Evolutionary conservation across 2,113 vertebrate species (phyloP).

Genomic region (Etheostoma cragini): DNA sequence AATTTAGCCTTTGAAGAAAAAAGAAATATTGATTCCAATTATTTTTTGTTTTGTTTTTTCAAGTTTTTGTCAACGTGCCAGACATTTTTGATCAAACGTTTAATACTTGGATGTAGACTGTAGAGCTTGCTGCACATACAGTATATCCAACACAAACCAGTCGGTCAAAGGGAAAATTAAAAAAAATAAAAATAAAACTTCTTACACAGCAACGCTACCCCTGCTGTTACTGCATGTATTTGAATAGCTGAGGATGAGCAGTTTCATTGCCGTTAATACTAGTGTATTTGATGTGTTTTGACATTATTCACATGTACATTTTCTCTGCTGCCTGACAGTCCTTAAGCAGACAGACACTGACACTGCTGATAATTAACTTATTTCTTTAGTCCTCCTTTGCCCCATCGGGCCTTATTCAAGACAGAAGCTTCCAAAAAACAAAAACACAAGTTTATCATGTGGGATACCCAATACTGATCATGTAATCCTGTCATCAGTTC

Average conservation of each 20-base stretch:
- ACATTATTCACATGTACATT: background rate
- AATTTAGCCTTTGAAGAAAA: constrained; percentile 28
- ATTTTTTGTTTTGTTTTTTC: constrained; percentile 6
- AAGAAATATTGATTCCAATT: background rate
- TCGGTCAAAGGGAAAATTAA: background rate
- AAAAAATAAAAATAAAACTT: background rate
- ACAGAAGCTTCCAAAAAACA: background rate
- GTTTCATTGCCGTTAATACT: background rate
- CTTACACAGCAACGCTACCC: background rate
- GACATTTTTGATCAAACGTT: constrained; percentile 26
- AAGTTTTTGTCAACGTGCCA: constrained; percentile 19
- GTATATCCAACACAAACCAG: background rate
- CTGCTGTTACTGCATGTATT: background rate
- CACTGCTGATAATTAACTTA: background rate
- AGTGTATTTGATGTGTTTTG: constrained; percentile 4
- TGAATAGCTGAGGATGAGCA: background rate
- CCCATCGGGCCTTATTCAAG: background rate
- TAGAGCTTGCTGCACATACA: background rate
- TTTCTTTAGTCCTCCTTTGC: background rate
- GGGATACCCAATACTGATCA: background rate
- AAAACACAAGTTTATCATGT: background rate
- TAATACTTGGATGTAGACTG: constrained; percentile 3
- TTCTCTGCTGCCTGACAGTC: background rate
- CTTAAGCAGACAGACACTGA: background rate
- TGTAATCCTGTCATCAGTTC: background rate